Evolutionary conservation across 2,888 invertebrate species (phyloP).

Genomic region (Nezara viridula): DNA sequence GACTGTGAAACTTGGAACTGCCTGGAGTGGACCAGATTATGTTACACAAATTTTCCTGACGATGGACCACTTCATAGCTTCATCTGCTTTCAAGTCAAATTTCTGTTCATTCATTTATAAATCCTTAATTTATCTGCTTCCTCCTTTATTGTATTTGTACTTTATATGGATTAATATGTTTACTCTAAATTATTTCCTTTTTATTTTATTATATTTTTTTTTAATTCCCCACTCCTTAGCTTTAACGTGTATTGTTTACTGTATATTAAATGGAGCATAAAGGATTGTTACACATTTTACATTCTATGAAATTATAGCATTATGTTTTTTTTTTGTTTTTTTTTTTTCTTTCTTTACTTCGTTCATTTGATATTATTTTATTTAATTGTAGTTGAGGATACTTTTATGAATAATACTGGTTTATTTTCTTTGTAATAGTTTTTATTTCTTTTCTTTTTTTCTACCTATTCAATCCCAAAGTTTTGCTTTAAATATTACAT

Average conservation of each 20-base stretch:
- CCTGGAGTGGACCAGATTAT: slow-evolving; percentile 26
- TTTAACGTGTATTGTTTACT: background rate
- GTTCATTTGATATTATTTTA: background rate
- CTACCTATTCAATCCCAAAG: background rate
- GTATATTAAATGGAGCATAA: background rate
- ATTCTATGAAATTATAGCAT: background rate
- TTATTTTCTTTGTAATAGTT: slow-evolving; percentile 32
- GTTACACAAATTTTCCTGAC: slow-evolving; percentile 28
- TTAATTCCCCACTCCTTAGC: background rate
- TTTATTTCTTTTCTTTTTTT: background rate
- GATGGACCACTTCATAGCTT: slow-evolving; percentile 47
- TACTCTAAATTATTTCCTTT: background rate
- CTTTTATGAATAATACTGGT: slow-evolving; percentile 30
- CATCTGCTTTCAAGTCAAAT: slow-evolving; percentile 6
- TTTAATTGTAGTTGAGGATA: slow-evolving; percentile 30
- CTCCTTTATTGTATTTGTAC: background rate
- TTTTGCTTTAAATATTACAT: background rate
- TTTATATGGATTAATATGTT: slow-evolving; percentile 18
- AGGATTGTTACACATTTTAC: slow-evolving; percentile 29
- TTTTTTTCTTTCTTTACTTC: too few species aligned
- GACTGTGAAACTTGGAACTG: slow-evolving; percentile 24
- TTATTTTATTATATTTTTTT: background rate
- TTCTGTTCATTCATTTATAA: slow-evolving; percentile 42
- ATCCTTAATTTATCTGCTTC: slow-evolving; percentile 45
- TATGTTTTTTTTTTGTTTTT: background rate